These are phyloP conservation scores for Varecia variegata DNA, from an alignment of 2,797 vertebrate genomes.

Conservation along the genomic window DNA sequence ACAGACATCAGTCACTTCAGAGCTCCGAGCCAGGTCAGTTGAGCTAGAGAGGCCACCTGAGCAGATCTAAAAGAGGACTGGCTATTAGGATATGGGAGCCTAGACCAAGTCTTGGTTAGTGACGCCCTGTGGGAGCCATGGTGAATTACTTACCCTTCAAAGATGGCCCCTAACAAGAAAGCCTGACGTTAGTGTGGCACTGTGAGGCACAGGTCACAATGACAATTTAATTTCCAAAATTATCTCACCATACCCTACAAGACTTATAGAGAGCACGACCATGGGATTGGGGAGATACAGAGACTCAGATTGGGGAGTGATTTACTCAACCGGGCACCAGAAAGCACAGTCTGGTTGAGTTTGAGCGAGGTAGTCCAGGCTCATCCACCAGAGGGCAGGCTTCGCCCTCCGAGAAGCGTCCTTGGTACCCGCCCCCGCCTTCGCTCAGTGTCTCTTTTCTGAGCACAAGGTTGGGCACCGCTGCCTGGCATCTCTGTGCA, in stretches of 20 bases:
- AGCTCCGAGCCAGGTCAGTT: not conserved
- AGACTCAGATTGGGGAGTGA: not conserved
- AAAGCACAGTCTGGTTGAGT: not conserved
- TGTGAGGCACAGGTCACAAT: not conserved
- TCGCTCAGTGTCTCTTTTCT: rapidly evolving
- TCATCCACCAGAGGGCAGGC: constrained; percentile 64
- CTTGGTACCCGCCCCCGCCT: no score
- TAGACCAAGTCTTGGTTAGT: not conserved
- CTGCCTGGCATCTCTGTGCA: rapidly evolving
- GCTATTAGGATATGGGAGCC: not conserved
- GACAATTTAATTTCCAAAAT: not conserved
- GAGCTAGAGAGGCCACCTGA: not conserved
- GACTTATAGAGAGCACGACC: not conserved
- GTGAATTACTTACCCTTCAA: not conserved
- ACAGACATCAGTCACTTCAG: not conserved
- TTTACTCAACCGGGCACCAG: not conserved
- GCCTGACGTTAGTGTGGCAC: not conserved
- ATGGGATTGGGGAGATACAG: not conserved
- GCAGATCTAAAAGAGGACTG: not conserved
- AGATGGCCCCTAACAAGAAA: not conserved
- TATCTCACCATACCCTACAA: not conserved
- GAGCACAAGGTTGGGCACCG: not conserved
- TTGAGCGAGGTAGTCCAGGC: not conserved
- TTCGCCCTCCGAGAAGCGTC: not conserved
- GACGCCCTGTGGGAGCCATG: no score